phyloP scores from a whole-genome alignment of 2,797 vertebrate genomes.

The Choloepus didactylus region DNA sequence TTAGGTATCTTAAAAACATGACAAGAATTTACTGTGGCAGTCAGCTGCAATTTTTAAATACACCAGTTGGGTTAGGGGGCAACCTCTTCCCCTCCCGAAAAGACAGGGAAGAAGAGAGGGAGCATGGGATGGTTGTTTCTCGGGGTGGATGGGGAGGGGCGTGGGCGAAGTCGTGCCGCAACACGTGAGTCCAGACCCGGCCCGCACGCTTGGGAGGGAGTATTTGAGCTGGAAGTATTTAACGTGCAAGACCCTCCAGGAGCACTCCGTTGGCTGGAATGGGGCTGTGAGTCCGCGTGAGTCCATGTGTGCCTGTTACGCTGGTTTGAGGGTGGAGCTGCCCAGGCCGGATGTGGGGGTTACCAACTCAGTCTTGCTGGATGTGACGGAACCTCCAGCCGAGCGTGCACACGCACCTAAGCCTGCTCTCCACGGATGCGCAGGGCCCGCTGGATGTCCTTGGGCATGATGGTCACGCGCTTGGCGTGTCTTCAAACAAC shows the following conservation, averaged over 20 bases:
- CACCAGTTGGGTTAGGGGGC: background rate
- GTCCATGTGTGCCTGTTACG: background rate
- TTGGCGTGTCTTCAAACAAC: conserved; percentile 95
- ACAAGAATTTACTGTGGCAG: conserved; percentile 76
- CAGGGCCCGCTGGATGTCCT: conserved; percentile 96
- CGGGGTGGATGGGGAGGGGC: background rate
- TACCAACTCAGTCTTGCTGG: conserved; percentile 28
- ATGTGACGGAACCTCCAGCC: background rate
- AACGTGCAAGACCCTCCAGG: conserved; percentile 53
- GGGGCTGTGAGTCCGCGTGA: background rate
- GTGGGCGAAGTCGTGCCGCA: conserved; percentile 36
- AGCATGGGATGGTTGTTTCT: conserved; percentile 25
- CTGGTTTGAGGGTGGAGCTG: background rate
- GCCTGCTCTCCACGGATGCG: conserved; percentile 94
- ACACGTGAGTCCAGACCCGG: background rate
- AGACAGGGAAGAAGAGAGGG: conserved; percentile 16
- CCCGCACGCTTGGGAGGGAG: conserved; percentile 44
- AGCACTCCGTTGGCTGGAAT: background rate
- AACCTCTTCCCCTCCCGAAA: conserved; percentile 48
- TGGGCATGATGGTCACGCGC: conserved; percentile 96
- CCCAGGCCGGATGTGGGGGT: background rate
- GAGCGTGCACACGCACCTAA: conserved; percentile 64
- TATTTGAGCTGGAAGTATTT: conserved; percentile 67
- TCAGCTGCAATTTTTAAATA: conserved; percentile 81
- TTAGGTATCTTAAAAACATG: conserved; percentile 78